A percentile compares a stretch with the other conserved stretches of the same genome.
phyloP scores from a whole-genome alignment of 2,113 vertebrate species.

The Ciconia maguari region DNA sequence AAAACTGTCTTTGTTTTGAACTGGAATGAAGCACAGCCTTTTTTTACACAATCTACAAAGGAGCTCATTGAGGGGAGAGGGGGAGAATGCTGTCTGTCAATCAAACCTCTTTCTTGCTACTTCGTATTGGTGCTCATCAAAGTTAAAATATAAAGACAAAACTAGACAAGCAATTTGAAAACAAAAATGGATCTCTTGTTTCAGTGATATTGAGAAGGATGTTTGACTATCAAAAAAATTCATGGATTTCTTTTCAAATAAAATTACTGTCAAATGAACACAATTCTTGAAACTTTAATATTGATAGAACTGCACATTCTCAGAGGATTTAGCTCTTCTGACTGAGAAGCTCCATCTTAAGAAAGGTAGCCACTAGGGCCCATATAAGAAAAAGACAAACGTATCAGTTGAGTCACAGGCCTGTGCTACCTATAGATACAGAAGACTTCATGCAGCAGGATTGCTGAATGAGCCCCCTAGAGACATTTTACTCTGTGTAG shows the following conservation, averaged over 20 bases:
- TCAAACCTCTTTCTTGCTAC: not conserved
- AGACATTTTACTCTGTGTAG: not conserved
- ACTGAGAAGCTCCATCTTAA: not conserved
- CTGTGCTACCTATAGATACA: not conserved
- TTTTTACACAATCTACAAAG: not conserved
- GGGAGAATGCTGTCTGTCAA: not conserved
- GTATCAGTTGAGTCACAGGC: not conserved
- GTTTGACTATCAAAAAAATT: not conserved
- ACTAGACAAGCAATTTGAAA: not conserved
- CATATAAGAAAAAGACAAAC: not conserved
- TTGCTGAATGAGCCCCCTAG: not conserved
- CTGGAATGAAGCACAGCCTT: not conserved
- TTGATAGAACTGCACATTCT: not conserved
- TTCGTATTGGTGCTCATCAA: not conserved
- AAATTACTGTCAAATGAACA: not conserved
- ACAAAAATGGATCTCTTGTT: not conserved
- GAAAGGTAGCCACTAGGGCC: not conserved
- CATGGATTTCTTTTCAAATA: not conserved
- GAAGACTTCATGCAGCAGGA: not conserved
- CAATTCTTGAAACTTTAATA: not conserved
- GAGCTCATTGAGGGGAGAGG: not conserved
- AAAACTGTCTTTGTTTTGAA: not conserved
- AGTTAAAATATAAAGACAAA: not conserved
- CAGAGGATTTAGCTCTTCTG: not conserved
- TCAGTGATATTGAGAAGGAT: not conserved